Conservation (phyloP, 2,888 invertebrate species). For the Charanyca ferruginea region DNA sequence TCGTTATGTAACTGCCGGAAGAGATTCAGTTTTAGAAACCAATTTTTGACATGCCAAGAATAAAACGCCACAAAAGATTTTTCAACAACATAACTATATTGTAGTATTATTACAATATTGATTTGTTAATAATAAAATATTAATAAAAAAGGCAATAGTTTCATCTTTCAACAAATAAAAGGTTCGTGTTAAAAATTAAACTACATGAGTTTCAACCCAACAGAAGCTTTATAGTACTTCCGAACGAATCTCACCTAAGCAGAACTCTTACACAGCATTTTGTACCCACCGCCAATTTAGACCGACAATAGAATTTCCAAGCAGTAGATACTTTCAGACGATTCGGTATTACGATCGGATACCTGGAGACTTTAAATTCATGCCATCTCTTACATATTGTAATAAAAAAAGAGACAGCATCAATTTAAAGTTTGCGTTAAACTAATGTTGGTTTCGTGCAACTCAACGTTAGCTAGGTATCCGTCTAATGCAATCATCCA, state of each 20-base stretch:
- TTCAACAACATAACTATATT: conserved; percentile 39
- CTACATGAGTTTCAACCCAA: not conserved
- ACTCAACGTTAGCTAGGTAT: too few species aligned
- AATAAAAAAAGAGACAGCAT: too few species aligned
- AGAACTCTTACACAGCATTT: not conserved
- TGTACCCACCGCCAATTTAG: not conserved
- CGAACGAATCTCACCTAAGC: not conserved
- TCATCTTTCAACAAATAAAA: conserved; percentile 2
- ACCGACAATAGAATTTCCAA: not conserved
- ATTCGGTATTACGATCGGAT: too few species aligned
- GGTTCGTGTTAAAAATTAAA: not conserved
- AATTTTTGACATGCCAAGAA: conserved; percentile 1
- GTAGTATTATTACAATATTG: conserved; percentile 17
- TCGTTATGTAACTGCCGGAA: conserved; percentile 30
- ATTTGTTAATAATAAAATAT: conserved; percentile 14
- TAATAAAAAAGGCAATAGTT: conserved; percentile 3
- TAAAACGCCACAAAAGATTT: conserved; percentile 10
- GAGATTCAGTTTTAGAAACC: not conserved
- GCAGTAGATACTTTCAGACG: not conserved
- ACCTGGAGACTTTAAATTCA: too few species aligned
- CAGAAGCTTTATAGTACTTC: not conserved
- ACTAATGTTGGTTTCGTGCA: too few species aligned
- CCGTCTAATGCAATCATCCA: too few species aligned
- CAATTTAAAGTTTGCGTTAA: too few species aligned
- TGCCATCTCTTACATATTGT: too few species aligned